A percentile compares a stretch with the other conserved stretches of the same genome.
phyloP scores from a whole-genome alignment of 92 coral and sea anemone species.

The Blastomussa wellsi region DNA sequence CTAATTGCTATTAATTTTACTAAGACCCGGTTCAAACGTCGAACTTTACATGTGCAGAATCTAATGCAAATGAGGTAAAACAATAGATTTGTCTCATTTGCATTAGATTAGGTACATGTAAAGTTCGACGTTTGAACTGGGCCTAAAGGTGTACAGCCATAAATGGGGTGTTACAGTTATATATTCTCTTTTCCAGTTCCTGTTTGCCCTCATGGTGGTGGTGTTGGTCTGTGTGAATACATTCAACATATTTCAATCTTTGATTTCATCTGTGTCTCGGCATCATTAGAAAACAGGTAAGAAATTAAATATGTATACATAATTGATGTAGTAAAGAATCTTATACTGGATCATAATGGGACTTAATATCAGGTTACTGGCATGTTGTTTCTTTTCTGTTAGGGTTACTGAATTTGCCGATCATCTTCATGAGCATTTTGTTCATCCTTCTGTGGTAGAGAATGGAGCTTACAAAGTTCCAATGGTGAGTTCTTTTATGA shows the following conservation, averaged over 20 bases:
- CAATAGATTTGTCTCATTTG: too few species aligned
- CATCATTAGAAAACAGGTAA: conserved; percentile 91
- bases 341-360: neutral
- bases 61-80: too few species aligned
- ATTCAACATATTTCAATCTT: conserved; percentile 94
- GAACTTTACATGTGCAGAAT: too few species aligned
- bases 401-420: conserved; percentile 89
- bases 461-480: conserved; percentile 86
- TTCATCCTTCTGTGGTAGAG: conserved; percentile 68
- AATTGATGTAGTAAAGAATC: neutral
- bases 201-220: conserved; percentile 98
- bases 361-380: neutral
- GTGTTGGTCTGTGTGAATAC: conserved; percentile 96
- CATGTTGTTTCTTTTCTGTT: neutral
- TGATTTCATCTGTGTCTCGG: conserved; percentile 91
- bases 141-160: too few species aligned
- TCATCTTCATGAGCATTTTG: conserved; percentile 95
- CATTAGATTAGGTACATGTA: too few species aligned
- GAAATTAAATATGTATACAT: neutral
- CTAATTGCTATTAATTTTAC: too few species aligned
- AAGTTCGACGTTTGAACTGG: too few species aligned
- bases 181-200: conserved; percentile 67
- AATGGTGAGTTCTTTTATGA: conserved; percentile 58
- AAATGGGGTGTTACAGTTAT: too few species aligned
- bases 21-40: too few species aligned